Evolutionary conservation across 1,140 invertebrate species (phyloP).

Genomic region (Trichogramma pretiosum): DNA sequence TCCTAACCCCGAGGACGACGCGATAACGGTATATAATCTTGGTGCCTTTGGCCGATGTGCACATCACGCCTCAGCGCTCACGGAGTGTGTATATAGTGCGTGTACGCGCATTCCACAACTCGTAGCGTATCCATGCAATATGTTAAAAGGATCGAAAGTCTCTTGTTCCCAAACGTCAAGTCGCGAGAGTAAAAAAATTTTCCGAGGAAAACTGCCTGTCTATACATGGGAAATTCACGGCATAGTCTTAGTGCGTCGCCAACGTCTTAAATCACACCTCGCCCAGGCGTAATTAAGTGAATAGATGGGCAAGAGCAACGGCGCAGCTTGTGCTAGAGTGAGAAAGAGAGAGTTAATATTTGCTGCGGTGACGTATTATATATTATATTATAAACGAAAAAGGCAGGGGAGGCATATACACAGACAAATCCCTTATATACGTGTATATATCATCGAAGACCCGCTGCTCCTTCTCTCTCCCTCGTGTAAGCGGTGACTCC

Average conservation of each 20-base stretch:
- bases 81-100: conserved; percentile 42
- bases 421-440: no score
- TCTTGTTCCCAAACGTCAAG: no score
- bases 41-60: conserved; percentile 47
- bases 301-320: conserved; percentile 37
- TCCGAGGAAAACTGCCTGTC: no score
- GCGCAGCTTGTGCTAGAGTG: not conserved
- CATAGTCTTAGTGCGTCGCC: conserved; percentile 19
- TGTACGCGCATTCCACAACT: no score
- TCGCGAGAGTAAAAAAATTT: no score
- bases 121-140: no score
- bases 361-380: not conserved
- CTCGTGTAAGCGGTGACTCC: no score
- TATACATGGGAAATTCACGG: conserved; percentile 3
- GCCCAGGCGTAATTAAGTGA: conserved; percentile 49
- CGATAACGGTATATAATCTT: conserved; percentile 39
- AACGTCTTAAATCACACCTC: conserved; percentile 48
- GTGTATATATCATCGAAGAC: no score
- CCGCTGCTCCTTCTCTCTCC: no score
- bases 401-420: no score
- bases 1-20: conserved; percentile 35
- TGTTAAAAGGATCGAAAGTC: no score
- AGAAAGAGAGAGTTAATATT: not conserved
- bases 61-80: conserved; percentile 43
- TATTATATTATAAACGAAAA: no score